These are phyloP conservation scores for Corythornis cristatus DNA, from an alignment of 2,113 vertebrate genomes.

Conservation along the genomic window DNA sequence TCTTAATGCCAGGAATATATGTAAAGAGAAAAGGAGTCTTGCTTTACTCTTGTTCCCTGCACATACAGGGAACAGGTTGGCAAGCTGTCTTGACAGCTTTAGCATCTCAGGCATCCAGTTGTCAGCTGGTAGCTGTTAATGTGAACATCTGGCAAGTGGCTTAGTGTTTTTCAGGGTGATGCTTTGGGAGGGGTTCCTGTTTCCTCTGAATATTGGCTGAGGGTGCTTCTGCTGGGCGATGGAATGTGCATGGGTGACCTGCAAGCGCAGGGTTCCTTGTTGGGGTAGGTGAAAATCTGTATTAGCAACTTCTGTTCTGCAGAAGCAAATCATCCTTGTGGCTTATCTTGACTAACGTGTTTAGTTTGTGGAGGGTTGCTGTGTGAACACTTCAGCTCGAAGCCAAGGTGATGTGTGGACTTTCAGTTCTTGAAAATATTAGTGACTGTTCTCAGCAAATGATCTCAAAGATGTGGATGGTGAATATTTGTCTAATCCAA, in stretches of 20 bases:
- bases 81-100: background rate
- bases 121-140: background rate
- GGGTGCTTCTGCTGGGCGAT: background rate
- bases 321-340: rapidly evolving
- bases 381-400: background rate
- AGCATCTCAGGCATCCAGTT: background rate
- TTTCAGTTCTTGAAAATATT: background rate
- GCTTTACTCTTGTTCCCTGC: rapidly evolving
- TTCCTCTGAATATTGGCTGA: background rate
- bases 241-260: background rate
- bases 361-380: background rate
- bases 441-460: background rate
- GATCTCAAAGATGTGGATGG: background rate
- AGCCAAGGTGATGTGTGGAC: background rate
- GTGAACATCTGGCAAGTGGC: background rate
- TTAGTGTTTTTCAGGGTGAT: background rate
- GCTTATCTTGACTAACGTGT: background rate
- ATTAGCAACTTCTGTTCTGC: background rate
- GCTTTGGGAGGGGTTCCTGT: background rate
- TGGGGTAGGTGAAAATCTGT: background rate
- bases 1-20: background rate
- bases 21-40: background rate
- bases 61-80: background rate
- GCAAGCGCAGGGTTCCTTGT: rapidly evolving
- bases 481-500: background rate